phyloP scores from a whole-genome alignment of 2,888 invertebrate species.

The Aphrophora alni region DNA sequence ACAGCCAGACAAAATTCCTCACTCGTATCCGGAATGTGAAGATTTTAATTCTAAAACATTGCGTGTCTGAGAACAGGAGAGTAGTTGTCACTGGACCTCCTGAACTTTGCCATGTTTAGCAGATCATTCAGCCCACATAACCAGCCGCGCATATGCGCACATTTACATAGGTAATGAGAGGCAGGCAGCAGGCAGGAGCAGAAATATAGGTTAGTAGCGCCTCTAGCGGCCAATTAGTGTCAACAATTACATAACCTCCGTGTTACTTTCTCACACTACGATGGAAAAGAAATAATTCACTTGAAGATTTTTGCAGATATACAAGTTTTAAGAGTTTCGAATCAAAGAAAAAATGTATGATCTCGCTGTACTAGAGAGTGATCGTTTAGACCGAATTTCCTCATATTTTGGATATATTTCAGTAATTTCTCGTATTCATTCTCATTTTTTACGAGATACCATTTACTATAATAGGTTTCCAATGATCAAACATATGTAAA shows the following conservation, averaged over 20 bases:
- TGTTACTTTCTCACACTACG: slow-evolving; percentile 7
- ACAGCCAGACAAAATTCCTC: background rate
- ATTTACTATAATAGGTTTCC: too few relatives aligned
- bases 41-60: background rate
- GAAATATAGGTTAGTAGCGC: background rate
- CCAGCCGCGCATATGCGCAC: background rate
- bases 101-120: background rate
- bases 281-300: too few relatives aligned
- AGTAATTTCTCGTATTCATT: too few relatives aligned
- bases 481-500: too few relatives aligned
- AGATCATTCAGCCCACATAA: background rate
- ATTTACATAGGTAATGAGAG: background rate
- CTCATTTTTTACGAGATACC: too few relatives aligned
- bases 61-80: background rate
- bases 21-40: background rate
- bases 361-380: too few relatives aligned
- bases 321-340: too few relatives aligned
- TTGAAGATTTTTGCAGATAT: too few relatives aligned
- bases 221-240: background rate
- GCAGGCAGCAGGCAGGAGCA: background rate
- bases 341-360: too few relatives aligned
- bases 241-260: background rate
- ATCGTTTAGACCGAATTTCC: too few relatives aligned
- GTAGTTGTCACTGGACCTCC: background rate
- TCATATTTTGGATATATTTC: too few relatives aligned